Conservation (phyloP, 2,888 invertebrate genomes). For the Shargacucullia verbasci region DNA sequence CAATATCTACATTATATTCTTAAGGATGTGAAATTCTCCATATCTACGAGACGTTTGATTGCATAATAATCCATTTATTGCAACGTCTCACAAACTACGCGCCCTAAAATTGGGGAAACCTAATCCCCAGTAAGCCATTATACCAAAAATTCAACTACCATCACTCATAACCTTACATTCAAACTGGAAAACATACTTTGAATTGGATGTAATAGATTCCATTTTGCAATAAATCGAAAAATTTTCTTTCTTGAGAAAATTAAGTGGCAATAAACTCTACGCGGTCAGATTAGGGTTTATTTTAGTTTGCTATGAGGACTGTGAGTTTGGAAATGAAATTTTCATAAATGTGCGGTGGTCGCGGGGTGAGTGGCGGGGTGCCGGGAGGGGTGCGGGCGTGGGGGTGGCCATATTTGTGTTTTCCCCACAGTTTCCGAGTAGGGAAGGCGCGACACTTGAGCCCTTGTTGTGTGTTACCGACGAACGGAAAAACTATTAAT, state of each 20-base stretch:
- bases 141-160: constrained; percentile 81
- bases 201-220: constrained; percentile 67
- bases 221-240: constrained; percentile 64
- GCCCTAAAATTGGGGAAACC: constrained; percentile 82
- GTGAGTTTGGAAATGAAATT: constrained; percentile 86
- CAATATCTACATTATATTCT: constrained; percentile 25
- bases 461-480: constrained; percentile 72
- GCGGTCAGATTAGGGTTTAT: constrained; percentile 77
- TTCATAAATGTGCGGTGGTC: constrained; percentile 80
- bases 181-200: constrained; percentile 68
- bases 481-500: constrained; percentile 81
- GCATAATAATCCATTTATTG: constrained; percentile 85
- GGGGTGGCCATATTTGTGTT: constrained; percentile 78
- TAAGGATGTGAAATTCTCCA: constrained; percentile 44
- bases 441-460: constrained; percentile 77
- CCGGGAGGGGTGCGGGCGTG: constrained; percentile 31
- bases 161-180: constrained; percentile 70
- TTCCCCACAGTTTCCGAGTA: constrained; percentile 78
- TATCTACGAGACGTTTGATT: constrained; percentile 73
- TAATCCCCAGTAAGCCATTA: constrained; percentile 86
- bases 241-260: constrained; percentile 70
- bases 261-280: constrained; percentile 81
- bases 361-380: constrained; percentile 42
- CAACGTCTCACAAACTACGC: constrained; percentile 75
- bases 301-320: constrained; percentile 72